Evolutionary conservation across 53 echinoderm and acorn worm genomes (phyloP).

Genomic region (Arbacia lixula): DNA sequence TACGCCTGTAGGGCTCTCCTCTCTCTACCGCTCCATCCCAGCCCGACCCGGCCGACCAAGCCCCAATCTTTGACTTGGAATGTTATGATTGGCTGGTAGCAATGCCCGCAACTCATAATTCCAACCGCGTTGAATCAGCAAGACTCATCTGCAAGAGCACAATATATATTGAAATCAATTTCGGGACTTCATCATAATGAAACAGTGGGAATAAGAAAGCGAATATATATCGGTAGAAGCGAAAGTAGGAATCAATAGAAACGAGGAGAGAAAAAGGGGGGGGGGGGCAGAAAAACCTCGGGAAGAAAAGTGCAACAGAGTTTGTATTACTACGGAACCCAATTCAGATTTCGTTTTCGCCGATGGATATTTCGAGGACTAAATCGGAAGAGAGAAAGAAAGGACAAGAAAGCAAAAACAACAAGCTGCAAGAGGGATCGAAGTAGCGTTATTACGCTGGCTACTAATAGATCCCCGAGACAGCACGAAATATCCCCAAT

Average conservation of each 20-base stretch:
- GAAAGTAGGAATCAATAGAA: not conserved
- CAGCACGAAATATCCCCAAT: too few species aligned
- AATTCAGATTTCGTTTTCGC: conserved; percentile 22
- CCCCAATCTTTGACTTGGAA: too few species aligned
- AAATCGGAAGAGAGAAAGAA: not conserved
- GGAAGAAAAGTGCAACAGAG: not conserved
- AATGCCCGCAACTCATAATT: too few species aligned
- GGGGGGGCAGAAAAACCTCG: not conserved
- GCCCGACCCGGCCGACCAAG: too few species aligned
- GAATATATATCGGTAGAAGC: not conserved
- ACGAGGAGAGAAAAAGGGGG: not conserved
- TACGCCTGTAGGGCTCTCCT: too few species aligned
- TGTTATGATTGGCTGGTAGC: conserved; percentile 26
- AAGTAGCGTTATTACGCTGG: conserved; percentile 11
- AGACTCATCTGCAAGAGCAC: too few species aligned
- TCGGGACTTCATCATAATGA: not conserved
- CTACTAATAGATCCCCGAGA: too few species aligned
- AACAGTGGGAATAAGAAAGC: not conserved
- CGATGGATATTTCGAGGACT: not conserved
- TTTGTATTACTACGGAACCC: not conserved
- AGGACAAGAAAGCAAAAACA: not conserved
- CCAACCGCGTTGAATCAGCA: too few species aligned
- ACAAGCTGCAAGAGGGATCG: not conserved
- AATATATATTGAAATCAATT: conserved; percentile 31
- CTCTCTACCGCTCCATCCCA: too few species aligned